A percentile compares a stretch with the other conserved stretches of the same genome.
phyloP scores from a whole-genome alignment of 2,113 vertebrate genomes.

The Vombatus ursinus region DNA sequence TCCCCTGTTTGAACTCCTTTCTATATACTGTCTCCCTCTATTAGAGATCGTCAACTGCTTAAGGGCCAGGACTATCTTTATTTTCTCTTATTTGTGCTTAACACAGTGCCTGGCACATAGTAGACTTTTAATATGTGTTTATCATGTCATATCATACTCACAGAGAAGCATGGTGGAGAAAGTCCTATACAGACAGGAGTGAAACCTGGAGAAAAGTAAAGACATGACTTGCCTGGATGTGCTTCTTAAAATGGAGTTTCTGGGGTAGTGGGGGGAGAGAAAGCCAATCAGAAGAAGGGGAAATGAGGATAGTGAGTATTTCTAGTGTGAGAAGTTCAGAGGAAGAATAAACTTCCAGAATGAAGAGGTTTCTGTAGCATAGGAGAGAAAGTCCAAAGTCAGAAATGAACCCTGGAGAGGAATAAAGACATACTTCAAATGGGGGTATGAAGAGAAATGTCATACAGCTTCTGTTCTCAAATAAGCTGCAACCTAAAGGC shows the following conservation, averaged over 20 bases:
- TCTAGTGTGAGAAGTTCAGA: not conserved
- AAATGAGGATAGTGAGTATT: not conserved
- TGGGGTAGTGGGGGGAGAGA: no score
- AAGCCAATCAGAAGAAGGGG: not conserved
- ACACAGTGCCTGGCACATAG: not conserved
- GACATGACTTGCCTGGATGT: not conserved
- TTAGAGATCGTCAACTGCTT: not conserved
- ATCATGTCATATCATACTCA: not conserved
- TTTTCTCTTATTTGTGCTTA: not conserved
- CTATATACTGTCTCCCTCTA: not conserved
- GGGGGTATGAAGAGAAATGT: not conserved
- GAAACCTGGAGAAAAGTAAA: not conserved
- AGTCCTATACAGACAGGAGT: not conserved
- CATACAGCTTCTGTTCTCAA: not conserved
- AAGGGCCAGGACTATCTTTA: not conserved
- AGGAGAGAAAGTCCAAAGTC: not conserved
- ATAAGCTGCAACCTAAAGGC: not conserved
- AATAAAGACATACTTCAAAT: not conserved
- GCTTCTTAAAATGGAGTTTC: not conserved
- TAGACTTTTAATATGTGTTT: not conserved
- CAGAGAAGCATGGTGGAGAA: not conserved
- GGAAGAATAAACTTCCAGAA: not conserved
- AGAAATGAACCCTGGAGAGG: not conserved
- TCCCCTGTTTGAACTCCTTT: not conserved
- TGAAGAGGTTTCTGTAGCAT: not conserved